These are phyloP conservation scores for Holothuria scabra DNA, from an alignment of 53 echinoderm and acorn worm genomes.

Conservation along the genomic window DNA sequence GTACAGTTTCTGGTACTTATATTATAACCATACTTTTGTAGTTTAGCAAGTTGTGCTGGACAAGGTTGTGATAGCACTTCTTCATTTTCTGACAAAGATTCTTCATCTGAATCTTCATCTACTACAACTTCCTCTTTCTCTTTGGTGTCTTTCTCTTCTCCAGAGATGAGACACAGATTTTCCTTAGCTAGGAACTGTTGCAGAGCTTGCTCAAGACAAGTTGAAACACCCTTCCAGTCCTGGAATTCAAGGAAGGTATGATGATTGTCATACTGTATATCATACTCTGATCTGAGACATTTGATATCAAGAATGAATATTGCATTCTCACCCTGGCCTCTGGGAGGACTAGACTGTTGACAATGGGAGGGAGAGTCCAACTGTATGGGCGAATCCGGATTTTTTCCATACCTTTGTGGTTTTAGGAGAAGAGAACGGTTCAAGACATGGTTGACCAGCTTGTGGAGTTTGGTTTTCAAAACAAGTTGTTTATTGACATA, in stretches of 20 bases:
- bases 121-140: not conserved
- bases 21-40: slow-evolving; percentile 69
- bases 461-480: slow-evolving; percentile 83
- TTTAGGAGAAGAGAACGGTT: slow-evolving; percentile 73
- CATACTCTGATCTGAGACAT: slow-evolving; percentile 79
- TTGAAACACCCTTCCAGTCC: slow-evolving; percentile 73
- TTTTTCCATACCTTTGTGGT: slow-evolving; percentile 5
- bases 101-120: slow-evolving; percentile 10
- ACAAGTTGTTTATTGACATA: slow-evolving; percentile 83
- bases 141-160: slow-evolving; percentile 9
- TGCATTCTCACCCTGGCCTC: slow-evolving; percentile 61
- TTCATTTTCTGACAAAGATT: not conserved
- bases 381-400: not conserved
- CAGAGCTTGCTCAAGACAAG: slow-evolving; percentile 74
- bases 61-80: not conserved
- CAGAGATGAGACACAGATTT: slow-evolving; percentile 68
- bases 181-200: slow-evolving; percentile 69
- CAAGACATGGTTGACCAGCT: slow-evolving; percentile 71
- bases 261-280: slow-evolving; percentile 80
- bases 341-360: slow-evolving; percentile 71
- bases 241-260: slow-evolving; percentile 93
- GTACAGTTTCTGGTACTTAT: slow-evolving; percentile 76
- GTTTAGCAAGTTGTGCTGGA: slow-evolving; percentile 17
- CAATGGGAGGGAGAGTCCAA: not conserved
- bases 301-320: slow-evolving; percentile 82